These are phyloP conservation scores for Allophyes oxyacanthae DNA, from an alignment of 2,888 invertebrate species.

Conservation along the genomic window DNA sequence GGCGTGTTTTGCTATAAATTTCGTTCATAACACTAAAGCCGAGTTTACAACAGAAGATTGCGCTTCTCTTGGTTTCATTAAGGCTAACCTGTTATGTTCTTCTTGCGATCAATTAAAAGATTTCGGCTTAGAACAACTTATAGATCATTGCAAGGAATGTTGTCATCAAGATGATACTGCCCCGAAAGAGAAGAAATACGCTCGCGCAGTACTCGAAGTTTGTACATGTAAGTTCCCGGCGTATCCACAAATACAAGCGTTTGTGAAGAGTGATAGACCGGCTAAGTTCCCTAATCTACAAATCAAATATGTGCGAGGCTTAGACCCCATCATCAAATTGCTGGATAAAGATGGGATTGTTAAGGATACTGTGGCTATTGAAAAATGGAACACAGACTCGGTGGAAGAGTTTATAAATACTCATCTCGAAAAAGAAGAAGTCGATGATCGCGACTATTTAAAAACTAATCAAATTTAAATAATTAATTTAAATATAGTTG, in stretches of 20 bases:
- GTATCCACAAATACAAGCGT: slow-evolving; percentile 99
- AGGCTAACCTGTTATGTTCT: slow-evolving; percentile 95
- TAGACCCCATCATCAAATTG: slow-evolving; percentile 98
- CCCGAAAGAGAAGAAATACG: slow-evolving; percentile 93
- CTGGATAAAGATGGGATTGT: slow-evolving; percentile 95
- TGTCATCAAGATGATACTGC: slow-evolving; percentile 93
- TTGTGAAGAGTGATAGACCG: slow-evolving; percentile 97
- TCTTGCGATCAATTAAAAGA: slow-evolving; percentile 95
- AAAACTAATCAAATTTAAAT: slow-evolving; percentile 89
- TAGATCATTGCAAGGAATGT: slow-evolving; percentile 93
- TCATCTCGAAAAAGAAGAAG: slow-evolving; percentile 91
- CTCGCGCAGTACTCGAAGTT: slow-evolving; percentile 97
- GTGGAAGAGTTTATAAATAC: slow-evolving; percentile 98
- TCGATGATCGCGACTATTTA: slow-evolving; percentile 88
- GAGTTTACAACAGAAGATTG: slow-evolving; percentile 95
- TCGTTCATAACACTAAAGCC: slow-evolving; percentile 61
- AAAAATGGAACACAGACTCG: slow-evolving; percentile 99
- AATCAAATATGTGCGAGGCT: slow-evolving; percentile 97
- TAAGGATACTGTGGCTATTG: slow-evolving; percentile 97
- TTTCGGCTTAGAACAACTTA: slow-evolving; percentile 91
- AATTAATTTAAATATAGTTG: slow-evolving; percentile 16
- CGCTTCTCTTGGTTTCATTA: slow-evolving; percentile 94
- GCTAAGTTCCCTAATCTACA: slow-evolving; percentile 96
- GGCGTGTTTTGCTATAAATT: slow-evolving; percentile 40
- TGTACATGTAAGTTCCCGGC: slow-evolving; percentile 99